Evolutionary conservation across 2,113 vertebrate genomes (phyloP), one percentile per base, ranked within the genome.

Genomic region (Gobius niger): DNA sequence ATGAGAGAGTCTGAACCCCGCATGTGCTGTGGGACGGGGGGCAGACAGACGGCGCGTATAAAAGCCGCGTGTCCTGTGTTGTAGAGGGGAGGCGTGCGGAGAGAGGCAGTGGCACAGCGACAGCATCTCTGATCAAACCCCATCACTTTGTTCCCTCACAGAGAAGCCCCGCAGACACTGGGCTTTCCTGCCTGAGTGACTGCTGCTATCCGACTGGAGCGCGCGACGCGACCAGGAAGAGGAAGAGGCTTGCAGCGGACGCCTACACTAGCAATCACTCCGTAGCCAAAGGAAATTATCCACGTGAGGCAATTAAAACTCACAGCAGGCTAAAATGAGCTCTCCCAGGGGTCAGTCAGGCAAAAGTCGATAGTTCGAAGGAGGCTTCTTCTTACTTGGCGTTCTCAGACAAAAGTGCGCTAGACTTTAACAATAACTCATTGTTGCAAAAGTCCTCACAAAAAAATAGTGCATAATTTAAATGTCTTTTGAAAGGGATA

Each of bases 131-230:
- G 88, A 91, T 91, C 86, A 91, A 82, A 87, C 85, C 76, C 87
- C 86, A 86, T 88, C 88, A 88, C 86, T 91, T 88, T 89, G 88
- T 87, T 87, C 83, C 82, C 85, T 73, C 86, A 82, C 84, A 78
- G 86, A 86, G 85, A 34, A 89, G 89, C 85, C 88, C 79, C 65
- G 56, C 86, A 85, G 89, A 82, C 84, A 63, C 75, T 77, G 83
- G 75, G 87, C 66, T 78, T 85, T 82, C 66, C 80, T 86, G 78
- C 78, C 85, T 84, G 83, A 82, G 83, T 82, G 78, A 80, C 85
- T 83, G 78, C n/a, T 47, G 49, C 24, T 34, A 3, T 63, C 65
- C 52, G 76, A 73, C 84, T 84, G 72, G 77, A 73, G 82, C 75
- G 86, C 62, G 70, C 75, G 70, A 80, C 67, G 59, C 71, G 51